Percentiles rank a stretch among this genome's conserved stretches.
Conservation (phyloP, 1,140 invertebrate species). For the Chelonus insularis region DNA sequence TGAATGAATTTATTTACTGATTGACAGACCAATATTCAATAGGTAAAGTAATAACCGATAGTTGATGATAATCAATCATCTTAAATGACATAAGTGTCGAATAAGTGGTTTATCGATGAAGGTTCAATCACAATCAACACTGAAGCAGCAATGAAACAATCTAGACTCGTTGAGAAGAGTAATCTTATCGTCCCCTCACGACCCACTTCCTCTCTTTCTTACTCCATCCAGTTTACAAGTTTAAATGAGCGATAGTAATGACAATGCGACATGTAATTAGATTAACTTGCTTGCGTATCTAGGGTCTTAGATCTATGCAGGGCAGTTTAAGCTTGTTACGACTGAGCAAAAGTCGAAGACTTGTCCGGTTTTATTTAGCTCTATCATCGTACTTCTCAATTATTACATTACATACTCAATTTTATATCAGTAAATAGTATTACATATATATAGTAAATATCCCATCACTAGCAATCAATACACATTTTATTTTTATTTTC, state of each 20-base stretch:
- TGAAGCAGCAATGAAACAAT: too few relatives aligned
- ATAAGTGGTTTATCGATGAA: too few relatives aligned
- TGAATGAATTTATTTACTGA: too few relatives aligned
- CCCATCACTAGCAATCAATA: too few relatives aligned
- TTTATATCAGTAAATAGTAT: slow-evolving; percentile 3
- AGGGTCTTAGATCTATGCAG: slow-evolving; percentile 9
- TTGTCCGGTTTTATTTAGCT: slow-evolving; percentile 8
- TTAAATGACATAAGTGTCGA: too few relatives aligned
- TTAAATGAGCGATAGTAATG: slow-evolving; percentile 5
- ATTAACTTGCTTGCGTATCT: slow-evolving; percentile 9
- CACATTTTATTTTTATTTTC: too few relatives aligned
- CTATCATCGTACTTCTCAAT: slow-evolving; percentile 2
- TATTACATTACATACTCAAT: slow-evolving; percentile 1
- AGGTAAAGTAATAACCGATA: too few relatives aligned
- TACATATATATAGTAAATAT: too few relatives aligned
- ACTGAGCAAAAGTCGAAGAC: slow-evolving; percentile 5
- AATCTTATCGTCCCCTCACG: slow-evolving; percentile 3
- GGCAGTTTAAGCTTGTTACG: slow-evolving; percentile 18
- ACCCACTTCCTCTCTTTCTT: slow-evolving; percentile 10
- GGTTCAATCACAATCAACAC: too few relatives aligned
- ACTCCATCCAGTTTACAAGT: not conserved
- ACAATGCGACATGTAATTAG: slow-evolving; percentile 20
- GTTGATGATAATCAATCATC: too few relatives aligned
- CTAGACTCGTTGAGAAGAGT: too few relatives aligned
- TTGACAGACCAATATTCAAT: too few relatives aligned